Percentiles rank a stretch among this genome's conserved stretches.
phyloP scores from a whole-genome alignment of 1,140 invertebrate genomes.

The Macrotrachela quadricornifera region DNA sequence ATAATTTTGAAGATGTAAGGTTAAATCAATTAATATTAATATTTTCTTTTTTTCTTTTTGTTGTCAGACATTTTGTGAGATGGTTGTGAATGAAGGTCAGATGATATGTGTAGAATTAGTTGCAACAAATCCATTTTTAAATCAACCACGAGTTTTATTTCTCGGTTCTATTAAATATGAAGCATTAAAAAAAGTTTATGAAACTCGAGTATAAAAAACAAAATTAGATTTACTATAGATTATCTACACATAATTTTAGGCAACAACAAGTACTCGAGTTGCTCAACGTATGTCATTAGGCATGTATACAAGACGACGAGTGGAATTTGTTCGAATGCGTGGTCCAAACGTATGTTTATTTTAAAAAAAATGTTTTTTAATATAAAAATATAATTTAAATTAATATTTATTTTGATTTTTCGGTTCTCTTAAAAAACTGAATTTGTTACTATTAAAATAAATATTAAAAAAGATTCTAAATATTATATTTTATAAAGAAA shows the following conservation, averaged over 20 bases:
- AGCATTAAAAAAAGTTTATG: constrained; percentile 81
- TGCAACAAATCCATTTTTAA: constrained; percentile 51
- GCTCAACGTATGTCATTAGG: constrained; percentile 86
- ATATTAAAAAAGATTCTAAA: no score
- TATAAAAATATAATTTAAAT: no score
- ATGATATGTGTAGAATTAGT: constrained; percentile 94
- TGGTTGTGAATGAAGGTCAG: constrained; percentile 78
- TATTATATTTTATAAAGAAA: no score
- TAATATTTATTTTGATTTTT: no score
- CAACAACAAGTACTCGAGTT: constrained; percentile 73
- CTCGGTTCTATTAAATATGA: constrained; percentile 89
- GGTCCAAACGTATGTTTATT: constrained; percentile 41
- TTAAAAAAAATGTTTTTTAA: no score
- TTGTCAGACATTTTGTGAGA: constrained; percentile 79
- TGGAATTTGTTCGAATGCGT: constrained; percentile 92
- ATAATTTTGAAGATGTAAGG: constrained; percentile 87
- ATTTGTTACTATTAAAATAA: no score
- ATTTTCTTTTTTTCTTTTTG: constrained; percentile 12
- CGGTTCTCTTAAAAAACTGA: no score
- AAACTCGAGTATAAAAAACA: constrained; percentile 49
- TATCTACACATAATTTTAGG: constrained; percentile 38
- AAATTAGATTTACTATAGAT: constrained; percentile 16
- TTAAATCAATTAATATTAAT: background rate
- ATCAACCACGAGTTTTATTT: constrained; percentile 57
- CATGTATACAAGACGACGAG: constrained; percentile 47